Conservation (phyloP, 2,113 vertebrate genomes). For the Micronisus gabar region DNA sequence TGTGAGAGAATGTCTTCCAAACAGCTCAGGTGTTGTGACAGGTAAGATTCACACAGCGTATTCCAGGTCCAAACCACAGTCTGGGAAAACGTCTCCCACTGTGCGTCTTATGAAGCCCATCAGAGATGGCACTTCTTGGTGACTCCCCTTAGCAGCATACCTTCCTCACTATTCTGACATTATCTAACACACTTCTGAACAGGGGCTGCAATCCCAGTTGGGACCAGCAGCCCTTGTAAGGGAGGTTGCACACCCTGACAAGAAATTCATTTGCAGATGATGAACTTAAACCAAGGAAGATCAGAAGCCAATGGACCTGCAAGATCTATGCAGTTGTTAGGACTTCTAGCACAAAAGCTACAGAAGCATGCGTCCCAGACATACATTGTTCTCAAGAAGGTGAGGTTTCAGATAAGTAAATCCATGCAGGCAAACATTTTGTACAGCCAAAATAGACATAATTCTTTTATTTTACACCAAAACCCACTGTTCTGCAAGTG, state of each 20-base stretch:
- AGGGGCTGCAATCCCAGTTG: not conserved
- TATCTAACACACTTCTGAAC: not conserved
- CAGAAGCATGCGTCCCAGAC: not conserved
- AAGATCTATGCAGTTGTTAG: not conserved
- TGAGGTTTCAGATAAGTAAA: not conserved
- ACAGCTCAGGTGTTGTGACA: not conserved
- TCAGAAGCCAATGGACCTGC: not conserved
- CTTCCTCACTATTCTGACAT: not conserved
- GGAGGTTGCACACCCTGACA: not conserved
- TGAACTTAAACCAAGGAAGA: not conserved
- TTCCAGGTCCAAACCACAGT: not conserved
- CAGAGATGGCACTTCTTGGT: not conserved
- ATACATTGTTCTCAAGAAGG: not conserved
- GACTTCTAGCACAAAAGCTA: not conserved
- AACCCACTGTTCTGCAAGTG: not conserved
- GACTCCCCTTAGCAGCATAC: not conserved
- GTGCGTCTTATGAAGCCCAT: not conserved
- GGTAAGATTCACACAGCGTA: not conserved
- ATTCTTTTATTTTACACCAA: not conserved
- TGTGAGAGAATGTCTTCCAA: not conserved
- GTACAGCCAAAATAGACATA: not conserved
- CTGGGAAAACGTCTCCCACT: not conserved
- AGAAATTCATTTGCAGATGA: not conserved
- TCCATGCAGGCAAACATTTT: not conserved
- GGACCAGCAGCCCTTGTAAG: not conserved